phyloP scores from a whole-genome alignment of 1,140 invertebrate genomes.

The Pseudobourletiella spinata region DNA sequence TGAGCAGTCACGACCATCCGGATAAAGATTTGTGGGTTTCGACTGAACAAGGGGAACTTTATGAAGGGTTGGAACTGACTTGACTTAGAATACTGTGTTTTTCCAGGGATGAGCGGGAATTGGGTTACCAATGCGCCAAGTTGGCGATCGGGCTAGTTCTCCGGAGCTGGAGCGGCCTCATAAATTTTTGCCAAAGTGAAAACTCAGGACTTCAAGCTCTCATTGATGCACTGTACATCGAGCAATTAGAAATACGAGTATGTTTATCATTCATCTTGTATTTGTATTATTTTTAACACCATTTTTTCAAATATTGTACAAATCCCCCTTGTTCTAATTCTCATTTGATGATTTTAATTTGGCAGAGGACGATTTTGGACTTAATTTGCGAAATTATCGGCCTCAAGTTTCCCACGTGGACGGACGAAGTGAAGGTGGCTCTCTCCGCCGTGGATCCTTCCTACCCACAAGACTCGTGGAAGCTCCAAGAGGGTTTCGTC shows the following conservation, averaged over 20 bases:
- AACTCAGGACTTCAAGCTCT: conserved; percentile 58
- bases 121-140: conserved; percentile 70
- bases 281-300: too few relatives aligned
- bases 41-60: too few relatives aligned
- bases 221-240: conserved; percentile 75
- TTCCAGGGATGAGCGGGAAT: conserved; percentile 66
- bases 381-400: conserved; percentile 81
- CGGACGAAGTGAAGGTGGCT: conserved; percentile 78
- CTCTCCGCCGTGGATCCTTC: conserved; percentile 77
- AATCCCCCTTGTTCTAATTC: too few relatives aligned
- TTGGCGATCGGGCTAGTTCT: conserved; percentile 72
- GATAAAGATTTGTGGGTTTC: conserved; percentile 33
- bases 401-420: conserved; percentile 76
- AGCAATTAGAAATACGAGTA: conserved; percentile 77
- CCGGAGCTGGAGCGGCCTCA: conserved; percentile 78
- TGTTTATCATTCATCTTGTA: conserved; percentile 39
- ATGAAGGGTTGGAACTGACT: too few relatives aligned
- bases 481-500: conserved; percentile 83
- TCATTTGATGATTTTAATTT: too few relatives aligned
- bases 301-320: too few relatives aligned
- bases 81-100: too few relatives aligned
- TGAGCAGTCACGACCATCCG: conserved; percentile 46
- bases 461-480: conserved; percentile 65
- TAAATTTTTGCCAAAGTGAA: conserved; percentile 61
- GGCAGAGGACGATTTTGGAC: conserved; percentile 80